Percentiles rank a stretch among this genome's conserved stretches.
phyloP scores from a whole-genome alignment of 2,113 vertebrate species.

The western clawed frog (Xenopus tropicalis) region UCB_Xtro_10.0 CM004444.2:112609001-112609500 shows the following conservation, averaged over 20 bases:
- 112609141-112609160: slow-evolving; percentile 98
- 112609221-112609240: slow-evolving; percentile 91
- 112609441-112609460: slow-evolving; percentile 94
- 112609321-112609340: not conserved
- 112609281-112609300: slow-evolving; percentile 81
- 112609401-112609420: slow-evolving; percentile 94
- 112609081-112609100: too few species aligned
- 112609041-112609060: too few species aligned
- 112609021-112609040: too few species aligned
- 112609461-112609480: not conserved
- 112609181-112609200: slow-evolving; percentile 98
- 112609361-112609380: slow-evolving; percentile 71
- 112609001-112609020: too few species aligned
- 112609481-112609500: not conserved
- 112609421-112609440: slow-evolving; percentile 98
- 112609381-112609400: slow-evolving; percentile 93
- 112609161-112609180: slow-evolving; percentile 95
- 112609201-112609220: slow-evolving; percentile 95
- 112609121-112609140: slow-evolving; percentile 93
- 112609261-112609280: slow-evolving; percentile 94
- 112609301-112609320: not conserved
- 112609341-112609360: too few species aligned
- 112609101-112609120: too few species aligned
- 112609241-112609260: slow-evolving; percentile 96
- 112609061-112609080: too few species aligned